phyloP scores from a whole-genome alignment of 2,113 vertebrate species.

The Hemibagrus wyckioides region DNA sequence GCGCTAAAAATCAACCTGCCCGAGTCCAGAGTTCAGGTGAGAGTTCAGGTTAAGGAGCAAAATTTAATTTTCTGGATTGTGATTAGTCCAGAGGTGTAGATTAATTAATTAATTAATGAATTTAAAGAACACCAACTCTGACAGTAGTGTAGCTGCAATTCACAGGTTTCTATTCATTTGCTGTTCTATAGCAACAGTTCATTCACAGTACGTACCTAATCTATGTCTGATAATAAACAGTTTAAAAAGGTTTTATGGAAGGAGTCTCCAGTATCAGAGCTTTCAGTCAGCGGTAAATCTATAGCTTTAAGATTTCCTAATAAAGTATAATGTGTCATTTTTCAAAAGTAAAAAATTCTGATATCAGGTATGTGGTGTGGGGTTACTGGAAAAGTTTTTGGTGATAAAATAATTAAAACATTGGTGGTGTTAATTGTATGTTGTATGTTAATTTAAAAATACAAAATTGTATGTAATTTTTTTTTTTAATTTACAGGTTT shows the following conservation, averaged over 20 bases:
- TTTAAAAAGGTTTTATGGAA: background rate
- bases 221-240: background rate
- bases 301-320: background rate
- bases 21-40: conserved; percentile 84
- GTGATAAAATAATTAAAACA: background rate
- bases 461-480: background rate
- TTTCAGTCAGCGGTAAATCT: background rate
- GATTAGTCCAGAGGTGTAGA: background rate
- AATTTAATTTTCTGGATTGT: background rate
- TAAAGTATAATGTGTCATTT: too few relatives aligned
- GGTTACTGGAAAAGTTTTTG: background rate
- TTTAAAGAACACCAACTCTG: background rate
- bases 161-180: background rate
- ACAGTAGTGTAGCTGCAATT: background rate
- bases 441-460: background rate
- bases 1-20: conserved; percentile 86
- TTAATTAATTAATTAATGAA: background rate
- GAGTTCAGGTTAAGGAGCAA: background rate
- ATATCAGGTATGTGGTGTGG: background rate
- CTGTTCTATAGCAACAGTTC: background rate
- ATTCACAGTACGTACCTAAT: background rate
- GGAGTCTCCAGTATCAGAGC: background rate
- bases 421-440: background rate
- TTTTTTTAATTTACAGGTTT: conserved; percentile 69
- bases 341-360: too few relatives aligned